phyloP scores from a whole-genome alignment of 2,888 invertebrate genomes.

The Philopedon plagiatum region DNA sequence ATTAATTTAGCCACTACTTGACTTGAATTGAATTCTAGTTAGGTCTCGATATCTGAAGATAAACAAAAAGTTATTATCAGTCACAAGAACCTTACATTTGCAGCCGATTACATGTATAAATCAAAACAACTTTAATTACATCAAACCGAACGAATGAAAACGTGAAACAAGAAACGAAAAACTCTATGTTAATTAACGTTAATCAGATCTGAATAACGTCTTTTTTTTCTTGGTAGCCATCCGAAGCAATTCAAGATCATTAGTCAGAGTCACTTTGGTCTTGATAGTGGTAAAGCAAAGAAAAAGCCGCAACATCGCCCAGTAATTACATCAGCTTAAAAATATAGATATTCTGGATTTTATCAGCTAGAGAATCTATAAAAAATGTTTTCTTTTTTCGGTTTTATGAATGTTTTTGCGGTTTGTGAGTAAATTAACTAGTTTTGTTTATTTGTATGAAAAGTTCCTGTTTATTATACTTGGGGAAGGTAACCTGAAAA shows the following conservation, averaged over 20 bases:
- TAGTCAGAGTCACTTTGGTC: conserved; percentile 57
- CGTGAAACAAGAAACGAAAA: conserved; percentile 43
- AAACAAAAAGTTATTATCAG: not conserved
- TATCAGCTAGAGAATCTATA: conserved; percentile 37
- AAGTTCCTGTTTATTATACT: no score
- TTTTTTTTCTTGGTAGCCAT: conserved; percentile 58
- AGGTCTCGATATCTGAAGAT: no score
- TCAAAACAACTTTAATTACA: conserved; percentile 48
- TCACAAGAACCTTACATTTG: conserved; percentile 3
- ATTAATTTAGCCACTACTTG: no score
- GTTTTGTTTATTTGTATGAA: no score
- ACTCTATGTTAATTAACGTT: conserved; percentile 60
- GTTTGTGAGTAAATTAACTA: not conserved
- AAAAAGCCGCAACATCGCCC: conserved; percentile 48
- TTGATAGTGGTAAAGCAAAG: conserved; percentile 50
- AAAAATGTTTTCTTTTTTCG: conserved; percentile 39
- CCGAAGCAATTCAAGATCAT: conserved; percentile 59
- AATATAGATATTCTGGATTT: conserved; percentile 49
- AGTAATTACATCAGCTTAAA: conserved; percentile 48
- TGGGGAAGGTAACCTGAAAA: no score
- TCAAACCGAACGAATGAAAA: conserved; percentile 42
- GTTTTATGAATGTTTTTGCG: conserved; percentile 6
- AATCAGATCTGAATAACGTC: conserved; percentile 60
- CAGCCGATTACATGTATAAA: conserved; percentile 33
- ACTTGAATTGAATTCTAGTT: no score